Evolutionary conservation across 2,797 vertebrate species (phyloP), one percentile per base, ranked within the genome.

Genomic region (Phoxinus dragarum): DNA sequence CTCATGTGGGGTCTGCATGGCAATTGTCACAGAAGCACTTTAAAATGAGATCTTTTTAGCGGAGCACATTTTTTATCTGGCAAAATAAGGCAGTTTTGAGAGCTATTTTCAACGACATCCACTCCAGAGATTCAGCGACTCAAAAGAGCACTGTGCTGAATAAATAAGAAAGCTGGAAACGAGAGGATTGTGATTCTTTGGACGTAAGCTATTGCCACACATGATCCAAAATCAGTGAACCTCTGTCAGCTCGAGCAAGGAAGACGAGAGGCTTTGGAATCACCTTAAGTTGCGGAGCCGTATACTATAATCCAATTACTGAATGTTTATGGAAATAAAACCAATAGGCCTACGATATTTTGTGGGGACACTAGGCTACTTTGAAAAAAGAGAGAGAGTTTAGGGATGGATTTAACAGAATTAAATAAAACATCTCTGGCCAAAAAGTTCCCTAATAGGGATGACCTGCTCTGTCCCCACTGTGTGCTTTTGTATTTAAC

Each of bases 1-100:
- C 87, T 88, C 81, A 84, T 87, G 84, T 84, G 82, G 88, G 82
- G 81, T 88, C 89, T 93, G 91, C 93, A 91, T 90, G 90, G 92
- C 93, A 93, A 92, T 93, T 95, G 95, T 94, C 93, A 94, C 91
- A 93, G 90, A 93, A 90, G 92, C 90, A 89, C 92, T 94, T 94
- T 94, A 91, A 93, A 94, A 92, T 89, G 90, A 89, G 88, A 89
- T 93, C 91, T 88, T 91, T 92, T 94, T 91, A 91, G 91, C 94
- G 92, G 91, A 93, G 91, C 92, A 91, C 89, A 88, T 93, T 93
- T 88, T 89, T 89, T 93, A 86, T 94, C 92, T 84, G 81, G 92
- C 90, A 90, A 94, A 94, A 94, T 94, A 93, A 94, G 92, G 87
- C 91, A 36, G 90, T 91, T 80, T 93, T 94, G 89, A 84, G 89